phyloP scores from a whole-genome alignment of 2,888 invertebrate genomes.

The Chrysopilus asiliformis region DNA sequence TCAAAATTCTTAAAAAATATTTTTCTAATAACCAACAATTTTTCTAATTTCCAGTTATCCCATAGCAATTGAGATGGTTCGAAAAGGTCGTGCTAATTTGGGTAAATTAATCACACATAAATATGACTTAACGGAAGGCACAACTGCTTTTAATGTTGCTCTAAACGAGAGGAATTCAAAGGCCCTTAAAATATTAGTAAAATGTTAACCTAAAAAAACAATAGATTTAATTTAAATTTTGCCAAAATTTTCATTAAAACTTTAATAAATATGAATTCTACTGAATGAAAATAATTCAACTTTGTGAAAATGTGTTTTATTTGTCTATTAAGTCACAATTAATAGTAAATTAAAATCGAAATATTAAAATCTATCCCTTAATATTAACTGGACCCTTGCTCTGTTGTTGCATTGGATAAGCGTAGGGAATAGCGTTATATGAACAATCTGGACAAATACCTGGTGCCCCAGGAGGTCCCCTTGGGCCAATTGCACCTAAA shows the following conservation, averaged over 20 bases:
- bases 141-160: conserved; percentile 3
- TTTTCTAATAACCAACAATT: neutral
- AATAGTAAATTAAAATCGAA: no score
- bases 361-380: conserved; percentile 11
- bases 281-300: no score
- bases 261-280: no score
- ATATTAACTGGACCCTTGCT: conserved; percentile 23
- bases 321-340: no score
- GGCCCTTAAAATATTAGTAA: conserved; percentile 4
- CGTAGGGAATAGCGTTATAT: conserved; percentile 23
- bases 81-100: neutral
- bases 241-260: no score
- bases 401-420: conserved; percentile 22
- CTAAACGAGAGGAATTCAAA: neutral
- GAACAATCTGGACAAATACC: conserved; percentile 29
- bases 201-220: conserved; percentile 1
- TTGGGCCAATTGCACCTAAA: conserved; percentile 47
- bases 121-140: neutral
- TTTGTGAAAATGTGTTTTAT: no score
- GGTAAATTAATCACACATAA: conserved; percentile 5
- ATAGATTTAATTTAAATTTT: no score
- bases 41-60: conserved; percentile 4
- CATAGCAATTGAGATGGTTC: neutral
- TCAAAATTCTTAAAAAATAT: neutral
- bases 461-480: conserved; percentile 46